phyloP scores from a whole-genome alignment of 2,113 vertebrate genomes.

The Gallinago jamesoni region DNA sequence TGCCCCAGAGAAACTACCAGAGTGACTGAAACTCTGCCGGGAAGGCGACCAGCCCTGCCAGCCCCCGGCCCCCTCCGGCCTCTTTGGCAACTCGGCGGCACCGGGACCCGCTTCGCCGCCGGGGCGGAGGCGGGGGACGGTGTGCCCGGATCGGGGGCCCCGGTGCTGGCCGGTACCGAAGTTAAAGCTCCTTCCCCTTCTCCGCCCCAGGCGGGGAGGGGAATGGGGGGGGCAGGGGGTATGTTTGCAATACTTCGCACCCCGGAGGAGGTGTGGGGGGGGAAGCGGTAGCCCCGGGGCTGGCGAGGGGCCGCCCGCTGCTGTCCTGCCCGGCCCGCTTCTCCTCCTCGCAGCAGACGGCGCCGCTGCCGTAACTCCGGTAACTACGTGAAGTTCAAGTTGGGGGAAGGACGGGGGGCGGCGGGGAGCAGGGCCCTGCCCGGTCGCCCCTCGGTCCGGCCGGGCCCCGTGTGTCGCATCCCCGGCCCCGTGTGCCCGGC shows the following conservation, averaged over 20 bases:
- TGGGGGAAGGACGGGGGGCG: not conserved
- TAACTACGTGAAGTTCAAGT: slow-evolving; percentile 64
- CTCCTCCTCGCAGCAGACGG: not conserved
- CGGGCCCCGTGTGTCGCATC: not conserved
- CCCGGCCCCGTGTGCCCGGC: not conserved
- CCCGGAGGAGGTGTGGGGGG: not conserved
- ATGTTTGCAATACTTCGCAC: not conserved
- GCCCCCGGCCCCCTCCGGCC: not conserved
- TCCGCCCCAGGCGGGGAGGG: not conserved
- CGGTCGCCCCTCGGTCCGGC: not conserved
- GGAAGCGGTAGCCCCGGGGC: not conserved
- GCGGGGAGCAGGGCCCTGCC: not conserved
- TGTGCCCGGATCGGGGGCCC: not conserved
- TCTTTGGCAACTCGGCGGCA: not conserved
- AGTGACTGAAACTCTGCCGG: not conserved
- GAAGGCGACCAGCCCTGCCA: not conserved
- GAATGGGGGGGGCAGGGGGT: not conserved
- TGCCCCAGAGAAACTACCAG: not conserved
- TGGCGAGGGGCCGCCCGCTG: not conserved
- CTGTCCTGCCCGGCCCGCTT: not conserved
- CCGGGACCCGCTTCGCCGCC: not conserved
- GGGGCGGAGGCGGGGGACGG: no score
- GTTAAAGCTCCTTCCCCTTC: not conserved
- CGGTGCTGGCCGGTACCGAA: not conserved
- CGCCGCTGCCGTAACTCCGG: slow-evolving; percentile 50